Evolutionary conservation across 2,797 vertebrate genomes (phyloP).

Genomic region (Apodemus agrarius): DNA sequence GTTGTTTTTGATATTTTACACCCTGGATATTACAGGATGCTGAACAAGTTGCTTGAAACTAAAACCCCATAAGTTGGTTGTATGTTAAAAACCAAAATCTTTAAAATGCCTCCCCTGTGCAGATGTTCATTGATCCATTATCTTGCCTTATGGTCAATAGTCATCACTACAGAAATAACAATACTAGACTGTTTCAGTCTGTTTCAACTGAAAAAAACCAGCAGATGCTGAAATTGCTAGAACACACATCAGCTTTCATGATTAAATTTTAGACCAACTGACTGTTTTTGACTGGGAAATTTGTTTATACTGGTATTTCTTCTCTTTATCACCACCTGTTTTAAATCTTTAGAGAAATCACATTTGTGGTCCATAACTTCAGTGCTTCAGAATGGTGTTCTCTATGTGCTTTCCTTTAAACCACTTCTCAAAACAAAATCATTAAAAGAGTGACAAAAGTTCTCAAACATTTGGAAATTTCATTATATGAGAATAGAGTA

Average conservation of each 20-base stretch:
- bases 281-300: conserved; percentile 58
- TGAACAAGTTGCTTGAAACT: conserved; percentile 52
- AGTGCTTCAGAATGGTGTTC: not conserved
- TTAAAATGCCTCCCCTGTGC: conserved; percentile 60
- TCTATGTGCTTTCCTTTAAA: conserved; percentile 25
- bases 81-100: conserved; percentile 47
- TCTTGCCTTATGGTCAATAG: conserved; percentile 67
- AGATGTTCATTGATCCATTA: conserved; percentile 69
- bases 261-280: conserved; percentile 10
- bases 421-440: not conserved
- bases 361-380: conserved; percentile 10
- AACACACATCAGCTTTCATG: conserved; percentile 45
- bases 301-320: conserved; percentile 51
- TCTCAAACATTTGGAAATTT: not conserved
- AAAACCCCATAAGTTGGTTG: conserved; percentile 57
- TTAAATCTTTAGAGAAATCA: conserved; percentile 59
- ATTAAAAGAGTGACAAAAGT: not conserved
- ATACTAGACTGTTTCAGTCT: conserved; percentile 5
- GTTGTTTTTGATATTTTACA: conserved; percentile 51
- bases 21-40: conserved; percentile 37
- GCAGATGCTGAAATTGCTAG: conserved; percentile 56
- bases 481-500: not conserved
- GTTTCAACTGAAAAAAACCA: conserved; percentile 39
- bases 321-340: conserved; percentile 53
- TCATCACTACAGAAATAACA: conserved; percentile 65